These are phyloP conservation scores for Neolamprologus modestus DNA, from an alignment of 2,113 vertebrate genomes.

Conservation along the genomic window DNA sequence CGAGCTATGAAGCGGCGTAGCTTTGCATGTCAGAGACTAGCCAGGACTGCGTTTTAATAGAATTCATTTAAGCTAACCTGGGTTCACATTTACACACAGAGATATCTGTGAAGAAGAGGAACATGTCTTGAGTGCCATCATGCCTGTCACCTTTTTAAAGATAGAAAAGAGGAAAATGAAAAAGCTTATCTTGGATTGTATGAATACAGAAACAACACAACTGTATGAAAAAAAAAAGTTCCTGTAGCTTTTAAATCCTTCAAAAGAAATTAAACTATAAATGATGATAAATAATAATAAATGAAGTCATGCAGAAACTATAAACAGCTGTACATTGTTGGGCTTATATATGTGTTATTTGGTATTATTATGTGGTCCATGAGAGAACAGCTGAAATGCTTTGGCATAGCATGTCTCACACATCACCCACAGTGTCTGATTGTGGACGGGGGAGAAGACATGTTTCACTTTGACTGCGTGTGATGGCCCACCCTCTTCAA, in stretches of 20 bases:
- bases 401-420: constrained; percentile 15
- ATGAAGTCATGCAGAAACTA: background rate
- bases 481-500: background rate
- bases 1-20: background rate
- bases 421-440: constrained; percentile 6
- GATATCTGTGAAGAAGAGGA: background rate
- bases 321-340: background rate
- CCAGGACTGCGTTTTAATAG: background rate
- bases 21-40: background rate
- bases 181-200: background rate
- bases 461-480: background rate
- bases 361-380: background rate
- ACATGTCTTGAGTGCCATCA: background rate
- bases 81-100: background rate
- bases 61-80: background rate
- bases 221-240: background rate
- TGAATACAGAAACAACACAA: background rate
- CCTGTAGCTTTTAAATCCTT: background rate
- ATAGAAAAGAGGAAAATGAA: background rate
- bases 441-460: background rate
- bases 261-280: background rate
- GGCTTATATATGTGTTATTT: background rate
- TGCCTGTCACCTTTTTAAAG: background rate
- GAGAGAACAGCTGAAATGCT: background rate
- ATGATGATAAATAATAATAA: background rate